Evolutionary conservation across 2,113 vertebrate species (phyloP).

Genomic region (Tiliqua scincoides): DNA sequence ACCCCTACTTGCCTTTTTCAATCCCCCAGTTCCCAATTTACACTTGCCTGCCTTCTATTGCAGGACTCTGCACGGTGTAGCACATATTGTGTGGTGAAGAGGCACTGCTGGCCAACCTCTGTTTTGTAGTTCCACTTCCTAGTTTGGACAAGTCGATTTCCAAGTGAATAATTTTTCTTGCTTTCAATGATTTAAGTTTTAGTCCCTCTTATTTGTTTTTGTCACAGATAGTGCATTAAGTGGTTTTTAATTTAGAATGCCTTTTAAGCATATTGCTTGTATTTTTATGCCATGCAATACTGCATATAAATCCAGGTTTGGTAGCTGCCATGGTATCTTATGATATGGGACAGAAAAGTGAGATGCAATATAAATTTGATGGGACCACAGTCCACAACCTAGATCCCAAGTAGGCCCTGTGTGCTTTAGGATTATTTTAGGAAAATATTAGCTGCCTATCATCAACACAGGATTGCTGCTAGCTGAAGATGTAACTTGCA

Average conservation of each 20-base stretch:
- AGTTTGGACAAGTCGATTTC: background rate
- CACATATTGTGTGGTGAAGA: background rate
- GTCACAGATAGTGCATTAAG: background rate
- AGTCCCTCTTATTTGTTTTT: background rate
- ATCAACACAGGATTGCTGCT: no score
- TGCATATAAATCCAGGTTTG: no score
- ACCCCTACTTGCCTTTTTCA: conserved; percentile 21
- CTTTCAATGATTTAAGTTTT: no score
- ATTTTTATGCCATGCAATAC: no score
- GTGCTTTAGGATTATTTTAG: background rate
- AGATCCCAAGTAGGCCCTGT: background rate
- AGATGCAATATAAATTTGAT: background rate
- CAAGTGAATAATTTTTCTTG: background rate
- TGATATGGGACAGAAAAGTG: background rate
- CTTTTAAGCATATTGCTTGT: no score
- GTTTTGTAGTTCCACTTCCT: background rate
- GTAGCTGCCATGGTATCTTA: no score
- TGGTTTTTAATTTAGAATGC: no score
- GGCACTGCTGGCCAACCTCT: background rate
- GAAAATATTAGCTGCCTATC: background rate
- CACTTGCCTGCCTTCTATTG: background rate
- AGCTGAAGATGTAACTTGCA: background rate
- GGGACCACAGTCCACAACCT: background rate
- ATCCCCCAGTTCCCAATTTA: conserved; percentile 2
- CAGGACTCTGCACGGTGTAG: background rate